Evolutionary conservation across 2,888 invertebrate species (phyloP).

Genomic region (Endotricha flammealis): DNA sequence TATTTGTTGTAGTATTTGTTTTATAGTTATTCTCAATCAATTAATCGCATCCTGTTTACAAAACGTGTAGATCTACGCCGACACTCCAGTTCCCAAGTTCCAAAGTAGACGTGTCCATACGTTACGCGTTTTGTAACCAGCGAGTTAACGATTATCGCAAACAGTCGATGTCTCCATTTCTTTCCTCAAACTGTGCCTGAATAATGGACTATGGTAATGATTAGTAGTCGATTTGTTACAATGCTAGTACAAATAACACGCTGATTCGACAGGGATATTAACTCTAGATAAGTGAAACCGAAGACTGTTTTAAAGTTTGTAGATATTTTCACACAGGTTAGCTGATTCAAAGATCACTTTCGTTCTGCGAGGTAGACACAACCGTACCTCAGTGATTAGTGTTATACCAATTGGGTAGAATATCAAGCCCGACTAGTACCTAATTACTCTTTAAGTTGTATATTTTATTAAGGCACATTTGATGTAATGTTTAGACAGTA

Average conservation of each 20-base stretch:
- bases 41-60: slow-evolving; percentile 2
- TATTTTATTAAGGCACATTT: slow-evolving; percentile 39
- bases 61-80: too few relatives aligned
- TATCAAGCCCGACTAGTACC: slow-evolving; percentile 68
- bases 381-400: slow-evolving; percentile 51
- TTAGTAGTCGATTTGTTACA: slow-evolving; percentile 53
- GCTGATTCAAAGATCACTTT: slow-evolving; percentile 43
- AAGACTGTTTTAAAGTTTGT: slow-evolving; percentile 73
- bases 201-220: slow-evolving; percentile 37
- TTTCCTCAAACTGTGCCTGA: slow-evolving; percentile 47
- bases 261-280: slow-evolving; percentile 70
- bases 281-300: slow-evolving; percentile 70
- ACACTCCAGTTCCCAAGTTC: too few relatives aligned
- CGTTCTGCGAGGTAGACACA: slow-evolving; percentile 34
- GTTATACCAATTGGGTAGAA: slow-evolving; percentile 66
- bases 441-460: slow-evolving; percentile 57
- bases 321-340: slow-evolving; percentile 59
- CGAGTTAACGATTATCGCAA: too few relatives aligned
- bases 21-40: neutral
- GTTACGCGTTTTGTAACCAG: too few relatives aligned
- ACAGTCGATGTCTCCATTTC: slow-evolving; percentile 23
- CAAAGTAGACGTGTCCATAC: too few relatives aligned
- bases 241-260: slow-evolving; percentile 72
- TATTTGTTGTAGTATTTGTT: slow-evolving; percentile 1
- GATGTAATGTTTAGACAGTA: slow-evolving; percentile 29